Conservation (phyloP, 2,113 vertebrate genomes). For the Semnornis frantzii region DNA sequence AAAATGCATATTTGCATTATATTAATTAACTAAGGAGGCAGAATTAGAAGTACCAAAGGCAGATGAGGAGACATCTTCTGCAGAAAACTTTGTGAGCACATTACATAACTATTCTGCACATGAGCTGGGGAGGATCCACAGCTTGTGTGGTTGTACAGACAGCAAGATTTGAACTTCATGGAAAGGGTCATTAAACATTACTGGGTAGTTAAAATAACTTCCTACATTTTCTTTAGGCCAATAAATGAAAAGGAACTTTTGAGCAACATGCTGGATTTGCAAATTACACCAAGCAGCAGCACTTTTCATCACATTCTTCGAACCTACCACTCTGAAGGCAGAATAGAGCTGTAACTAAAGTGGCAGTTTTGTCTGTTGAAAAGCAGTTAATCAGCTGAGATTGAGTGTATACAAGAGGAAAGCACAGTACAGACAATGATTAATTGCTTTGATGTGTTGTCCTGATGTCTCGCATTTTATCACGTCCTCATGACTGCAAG, state of each 20-base stretch:
- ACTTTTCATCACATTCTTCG: not conserved
- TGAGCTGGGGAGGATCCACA: not conserved
- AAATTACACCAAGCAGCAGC: not conserved
- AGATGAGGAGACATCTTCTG: not conserved
- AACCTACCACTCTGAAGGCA: not conserved
- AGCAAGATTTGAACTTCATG: not conserved
- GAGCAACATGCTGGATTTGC: not conserved
- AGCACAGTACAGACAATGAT: not conserved
- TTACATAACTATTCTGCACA: not conserved
- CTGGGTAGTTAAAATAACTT: not conserved
- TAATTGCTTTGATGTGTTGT: not conserved
- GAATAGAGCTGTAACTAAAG: not conserved
- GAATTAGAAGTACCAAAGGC: not conserved
- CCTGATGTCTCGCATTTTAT: not conserved
- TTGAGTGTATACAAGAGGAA: not conserved
- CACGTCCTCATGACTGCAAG: not conserved
- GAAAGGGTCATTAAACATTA: not conserved
- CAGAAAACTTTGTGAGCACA: not conserved
- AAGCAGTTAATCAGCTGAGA: not conserved
- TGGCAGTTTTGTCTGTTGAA: not conserved
- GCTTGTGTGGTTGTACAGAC: not conserved
- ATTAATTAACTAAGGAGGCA: not conserved
- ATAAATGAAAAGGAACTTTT: not conserved
- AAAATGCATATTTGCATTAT: not conserved
- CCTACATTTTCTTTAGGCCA: not conserved